Evolutionary conservation across 2,888 invertebrate species (phyloP).

Genomic region (Protodeltote pygarga): DNA sequence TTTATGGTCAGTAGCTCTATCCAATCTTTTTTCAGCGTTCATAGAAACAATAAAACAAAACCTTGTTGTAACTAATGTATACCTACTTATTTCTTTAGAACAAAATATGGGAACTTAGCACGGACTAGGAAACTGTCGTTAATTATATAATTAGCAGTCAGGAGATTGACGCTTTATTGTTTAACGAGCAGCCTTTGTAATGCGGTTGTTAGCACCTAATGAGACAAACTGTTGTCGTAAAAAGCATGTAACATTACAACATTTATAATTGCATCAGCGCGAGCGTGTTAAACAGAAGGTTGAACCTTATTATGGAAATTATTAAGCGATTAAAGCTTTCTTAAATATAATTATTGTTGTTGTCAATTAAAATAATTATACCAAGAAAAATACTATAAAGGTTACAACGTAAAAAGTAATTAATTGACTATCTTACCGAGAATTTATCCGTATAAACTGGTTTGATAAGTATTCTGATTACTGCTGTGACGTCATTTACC

Average conservation of each 20-base stretch:
- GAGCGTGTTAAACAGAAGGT: conserved; percentile 8
- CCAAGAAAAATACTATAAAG: too few species aligned
- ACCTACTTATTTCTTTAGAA: conserved; percentile 26
- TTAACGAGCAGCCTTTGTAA: conserved; percentile 14
- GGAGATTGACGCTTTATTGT: conserved; percentile 42
- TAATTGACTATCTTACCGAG: too few species aligned
- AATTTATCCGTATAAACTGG: too few species aligned
- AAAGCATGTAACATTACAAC: conserved; percentile 16
- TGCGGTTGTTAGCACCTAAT: conserved; percentile 26
- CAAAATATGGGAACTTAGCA: conserved; percentile 43
- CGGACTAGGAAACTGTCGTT: conserved; percentile 61
- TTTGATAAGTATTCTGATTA: too few species aligned
- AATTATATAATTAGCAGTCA: conserved; percentile 58
- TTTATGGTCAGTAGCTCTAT: conserved; percentile 32
- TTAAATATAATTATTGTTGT: conserved; percentile 1
- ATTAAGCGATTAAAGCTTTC: conserved; percentile 19
- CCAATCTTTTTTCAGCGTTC: conserved; percentile 23
- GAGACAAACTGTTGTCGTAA: conserved; percentile 15
- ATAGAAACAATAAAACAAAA: conserved; percentile 38
- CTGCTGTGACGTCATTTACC: too few species aligned
- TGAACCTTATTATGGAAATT: conserved; percentile 17
- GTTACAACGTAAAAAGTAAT: too few species aligned
- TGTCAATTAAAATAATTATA: conserved; percentile 5
- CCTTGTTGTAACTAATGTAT: conserved; percentile 37
- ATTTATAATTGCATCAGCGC: not conserved